phyloP scores from a whole-genome alignment of 2,797 vertebrate species.

The Scomberomorus guttatus region DNA sequence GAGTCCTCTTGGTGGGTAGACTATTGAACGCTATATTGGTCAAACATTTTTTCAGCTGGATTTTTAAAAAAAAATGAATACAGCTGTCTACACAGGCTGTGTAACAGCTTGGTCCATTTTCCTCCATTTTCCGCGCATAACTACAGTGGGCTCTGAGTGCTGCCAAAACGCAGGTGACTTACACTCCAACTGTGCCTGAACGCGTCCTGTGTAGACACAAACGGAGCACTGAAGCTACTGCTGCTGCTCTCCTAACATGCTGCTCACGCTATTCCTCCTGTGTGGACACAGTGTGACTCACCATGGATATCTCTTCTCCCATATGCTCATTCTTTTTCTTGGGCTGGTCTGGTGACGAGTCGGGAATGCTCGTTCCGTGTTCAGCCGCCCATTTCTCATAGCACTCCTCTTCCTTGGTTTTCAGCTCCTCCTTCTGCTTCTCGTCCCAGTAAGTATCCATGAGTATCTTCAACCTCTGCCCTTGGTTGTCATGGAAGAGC shows the following conservation, averaged over 20 bases:
- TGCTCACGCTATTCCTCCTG: neutral
- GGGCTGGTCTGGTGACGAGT: neutral
- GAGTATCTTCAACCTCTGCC: too few relatives aligned
- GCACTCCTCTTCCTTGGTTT: neutral
- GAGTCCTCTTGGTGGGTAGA: neutral
- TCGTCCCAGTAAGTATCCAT: too few relatives aligned
- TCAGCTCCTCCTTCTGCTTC: too few relatives aligned
- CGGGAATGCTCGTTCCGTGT: neutral
- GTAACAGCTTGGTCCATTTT: too few relatives aligned
- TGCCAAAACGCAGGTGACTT: too few relatives aligned
- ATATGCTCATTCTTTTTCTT: neutral
- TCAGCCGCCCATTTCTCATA: neutral
- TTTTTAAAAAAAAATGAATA: neutral
- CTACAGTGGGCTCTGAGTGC: too few relatives aligned
- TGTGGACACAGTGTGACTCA: neutral
- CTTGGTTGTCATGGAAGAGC: too few relatives aligned
- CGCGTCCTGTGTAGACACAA: neutral
- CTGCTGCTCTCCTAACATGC: neutral
- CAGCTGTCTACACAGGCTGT: too few relatives aligned
- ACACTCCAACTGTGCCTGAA: neutral
- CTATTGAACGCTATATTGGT: neutral
- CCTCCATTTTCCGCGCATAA: too few relatives aligned
- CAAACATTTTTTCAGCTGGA: neutral
- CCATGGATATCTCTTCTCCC: neutral
- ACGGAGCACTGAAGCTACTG: neutral